Percentiles rank a stretch among this genome's conserved stretches.
phyloP scores from a whole-genome alignment of 2,888 invertebrate species.

The Hyposoter dolosus region DNA sequence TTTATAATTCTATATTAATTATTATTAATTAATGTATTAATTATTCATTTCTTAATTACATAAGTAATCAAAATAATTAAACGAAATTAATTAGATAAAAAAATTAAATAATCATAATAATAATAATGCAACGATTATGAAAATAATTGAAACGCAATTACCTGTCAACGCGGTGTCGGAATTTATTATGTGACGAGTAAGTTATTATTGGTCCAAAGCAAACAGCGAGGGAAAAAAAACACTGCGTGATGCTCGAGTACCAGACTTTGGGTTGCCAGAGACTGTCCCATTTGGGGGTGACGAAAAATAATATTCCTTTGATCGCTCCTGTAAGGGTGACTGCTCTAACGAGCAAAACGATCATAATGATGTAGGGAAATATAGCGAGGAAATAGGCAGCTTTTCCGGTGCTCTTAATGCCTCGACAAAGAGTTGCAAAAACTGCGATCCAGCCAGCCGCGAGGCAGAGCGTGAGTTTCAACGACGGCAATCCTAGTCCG shows the following conservation, averaged over 20 bases:
- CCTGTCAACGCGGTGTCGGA: slow-evolving; percentile 87
- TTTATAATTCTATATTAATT: too few relatives aligned
- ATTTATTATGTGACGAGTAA: slow-evolving; percentile 88
- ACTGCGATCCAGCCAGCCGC: slow-evolving; percentile 86
- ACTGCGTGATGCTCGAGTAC: slow-evolving; percentile 88
- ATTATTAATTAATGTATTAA: too few relatives aligned
- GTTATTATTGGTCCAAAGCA: slow-evolving; percentile 88
- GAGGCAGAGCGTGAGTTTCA: slow-evolving; percentile 86
- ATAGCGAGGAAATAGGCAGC: slow-evolving; percentile 90
- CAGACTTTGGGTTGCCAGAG: slow-evolving; percentile 87
- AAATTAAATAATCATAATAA: too few relatives aligned
- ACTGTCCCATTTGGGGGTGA: slow-evolving; percentile 88
- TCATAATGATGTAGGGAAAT: slow-evolving; percentile 88
- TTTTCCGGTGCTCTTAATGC: slow-evolving; percentile 87
- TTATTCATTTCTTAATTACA: too few relatives aligned
- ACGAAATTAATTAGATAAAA: too few relatives aligned
- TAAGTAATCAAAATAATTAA: too few relatives aligned
- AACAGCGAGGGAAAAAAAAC: slow-evolving; percentile 88
- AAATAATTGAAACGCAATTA: slow-evolving; percentile 71
- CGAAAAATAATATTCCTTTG: slow-evolving; percentile 88
- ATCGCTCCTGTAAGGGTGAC: slow-evolving; percentile 87
- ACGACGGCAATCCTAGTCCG: slow-evolving; percentile 87
- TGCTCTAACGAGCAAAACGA: slow-evolving; percentile 87
- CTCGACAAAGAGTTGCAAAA: slow-evolving; percentile 86
- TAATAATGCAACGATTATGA: background rate